These are phyloP conservation scores for Saguinus imperator DNA, from an alignment of 2,113 vertebrate species.

Conservation along the genomic window DNA sequence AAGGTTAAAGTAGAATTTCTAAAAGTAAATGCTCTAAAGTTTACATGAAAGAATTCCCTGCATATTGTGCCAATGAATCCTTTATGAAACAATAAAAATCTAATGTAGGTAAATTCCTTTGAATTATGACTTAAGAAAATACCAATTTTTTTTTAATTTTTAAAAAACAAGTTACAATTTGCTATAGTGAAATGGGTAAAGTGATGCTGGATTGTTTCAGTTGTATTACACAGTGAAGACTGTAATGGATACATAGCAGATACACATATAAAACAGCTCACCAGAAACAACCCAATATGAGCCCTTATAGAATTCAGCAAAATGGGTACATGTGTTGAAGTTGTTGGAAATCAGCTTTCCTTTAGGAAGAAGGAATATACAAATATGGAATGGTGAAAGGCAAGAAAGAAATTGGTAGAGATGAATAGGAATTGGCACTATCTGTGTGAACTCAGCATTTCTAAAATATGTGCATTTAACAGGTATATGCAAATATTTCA, in stretches of 20 bases:
- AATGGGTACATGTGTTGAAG: not conserved
- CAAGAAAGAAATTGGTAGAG: not conserved
- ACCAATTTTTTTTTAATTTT: not conserved
- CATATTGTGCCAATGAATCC: not conserved
- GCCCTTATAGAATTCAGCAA: not conserved
- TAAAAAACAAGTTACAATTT: not conserved
- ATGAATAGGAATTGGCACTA: not conserved
- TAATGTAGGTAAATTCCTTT: conserved; percentile 10
- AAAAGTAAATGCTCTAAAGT: conserved; percentile 32
- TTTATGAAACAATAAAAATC: not conserved
- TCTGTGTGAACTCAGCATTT: conserved; percentile 3
- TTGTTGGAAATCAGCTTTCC: not conserved
- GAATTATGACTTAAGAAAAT: not conserved
- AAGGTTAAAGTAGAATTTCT: conserved; percentile 25
- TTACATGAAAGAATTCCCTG: not conserved
- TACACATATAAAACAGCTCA: too few relatives aligned
- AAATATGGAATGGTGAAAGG: not conserved
- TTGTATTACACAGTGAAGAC: not conserved
- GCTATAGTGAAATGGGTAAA: not conserved
- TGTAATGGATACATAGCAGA: too few relatives aligned
- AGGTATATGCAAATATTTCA: not conserved
- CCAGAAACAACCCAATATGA: too few relatives aligned
- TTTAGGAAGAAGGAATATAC: not conserved
- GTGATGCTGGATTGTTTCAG: not conserved
- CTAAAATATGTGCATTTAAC: not conserved